Evolutionary conservation across 2,113 vertebrate genomes (phyloP), one percentile per base, ranked within the genome.

Genomic region (Alaudala cheleensis): DNA sequence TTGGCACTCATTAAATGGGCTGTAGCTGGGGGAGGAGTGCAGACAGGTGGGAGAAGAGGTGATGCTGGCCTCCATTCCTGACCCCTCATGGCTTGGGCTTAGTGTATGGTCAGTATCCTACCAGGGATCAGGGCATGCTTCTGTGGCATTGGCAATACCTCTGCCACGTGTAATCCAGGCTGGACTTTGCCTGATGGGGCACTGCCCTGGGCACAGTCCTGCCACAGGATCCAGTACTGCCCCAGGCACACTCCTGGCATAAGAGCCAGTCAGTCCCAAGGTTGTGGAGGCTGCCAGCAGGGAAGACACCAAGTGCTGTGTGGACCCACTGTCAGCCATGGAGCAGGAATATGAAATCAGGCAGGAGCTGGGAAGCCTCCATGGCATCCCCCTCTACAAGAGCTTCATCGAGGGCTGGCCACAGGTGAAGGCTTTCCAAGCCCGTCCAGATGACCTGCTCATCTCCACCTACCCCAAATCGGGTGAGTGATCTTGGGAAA

Each of bases 381-480:
- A 77, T 5, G 96, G 94, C n/a, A 87, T 97, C 6, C 66, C 95
- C 25, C 31, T 98, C 54, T 97, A 79, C 64, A 85, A 93, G 80
- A 4, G 1, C 10, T 97, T 97, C 66, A 10, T 89, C 0, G 28
- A 96, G 37, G 62, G 80, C 18, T 98, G 97, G 97, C 44, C 67
- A 3, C 51, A 90, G 37, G 96, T 97, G 66, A 73, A 97, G 60
- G 12, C 77, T 62, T 98, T 98, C 78, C 88, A 96, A 66, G 97
- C 97, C 45, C 94, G 40, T 51, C 45, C 90, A 25, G 97, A 97
- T 4, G 96, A 97, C n/a, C 7, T 96, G 69, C 61, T 98, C 57
- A 84, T 98, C 9, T 66, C 51, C 49, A 93, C 97, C 39, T 97
- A 96, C 56, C 97, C 97, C 33, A 98, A 96, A 96, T 98, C 94